Conservation (phyloP, 2,888 invertebrate genomes). For the Malthinus flaveolus region DNA sequence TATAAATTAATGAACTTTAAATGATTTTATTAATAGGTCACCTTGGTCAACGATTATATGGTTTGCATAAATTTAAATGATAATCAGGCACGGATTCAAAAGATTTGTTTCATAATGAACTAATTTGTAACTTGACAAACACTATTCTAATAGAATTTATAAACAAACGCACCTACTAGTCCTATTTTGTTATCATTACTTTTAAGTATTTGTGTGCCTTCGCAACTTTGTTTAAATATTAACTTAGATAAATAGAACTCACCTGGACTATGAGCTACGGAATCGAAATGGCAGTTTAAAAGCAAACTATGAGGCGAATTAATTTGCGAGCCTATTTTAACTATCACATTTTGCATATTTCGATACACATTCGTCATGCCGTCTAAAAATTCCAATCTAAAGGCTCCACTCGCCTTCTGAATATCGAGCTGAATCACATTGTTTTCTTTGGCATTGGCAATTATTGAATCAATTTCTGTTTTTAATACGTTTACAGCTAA, state of each 20-base stretch:
- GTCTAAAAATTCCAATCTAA: slow-evolving; percentile 69
- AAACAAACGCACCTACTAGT: neutral
- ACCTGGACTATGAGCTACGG: slow-evolving; percentile 75
- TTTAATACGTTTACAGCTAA: slow-evolving; percentile 58
- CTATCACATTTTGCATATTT: slow-evolving; percentile 69
- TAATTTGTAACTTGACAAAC: no score
- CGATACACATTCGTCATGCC: slow-evolving; percentile 74
- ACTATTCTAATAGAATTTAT: no score
- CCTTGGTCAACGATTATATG: neutral
- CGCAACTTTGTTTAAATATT: slow-evolving; percentile 1
- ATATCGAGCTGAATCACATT: slow-evolving; percentile 60
- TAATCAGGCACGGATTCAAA: no score
- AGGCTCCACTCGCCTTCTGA: slow-evolving; percentile 69
- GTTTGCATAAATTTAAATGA: no score
- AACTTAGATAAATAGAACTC: slow-evolving; percentile 32
- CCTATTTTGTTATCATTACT: no score
- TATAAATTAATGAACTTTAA: neutral
- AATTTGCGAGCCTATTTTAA: slow-evolving; percentile 63
- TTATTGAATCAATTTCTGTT: slow-evolving; percentile 54
- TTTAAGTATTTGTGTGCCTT: neutral
- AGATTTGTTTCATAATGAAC: no score
- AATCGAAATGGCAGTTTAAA: slow-evolving; percentile 79
- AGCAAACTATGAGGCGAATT: slow-evolving; percentile 63
- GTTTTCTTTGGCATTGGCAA: slow-evolving; percentile 54
- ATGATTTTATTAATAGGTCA: slow-evolving; percentile 4